Conservation (phyloP, 2,113 vertebrate species). For the Willisornis vidua region DNA sequence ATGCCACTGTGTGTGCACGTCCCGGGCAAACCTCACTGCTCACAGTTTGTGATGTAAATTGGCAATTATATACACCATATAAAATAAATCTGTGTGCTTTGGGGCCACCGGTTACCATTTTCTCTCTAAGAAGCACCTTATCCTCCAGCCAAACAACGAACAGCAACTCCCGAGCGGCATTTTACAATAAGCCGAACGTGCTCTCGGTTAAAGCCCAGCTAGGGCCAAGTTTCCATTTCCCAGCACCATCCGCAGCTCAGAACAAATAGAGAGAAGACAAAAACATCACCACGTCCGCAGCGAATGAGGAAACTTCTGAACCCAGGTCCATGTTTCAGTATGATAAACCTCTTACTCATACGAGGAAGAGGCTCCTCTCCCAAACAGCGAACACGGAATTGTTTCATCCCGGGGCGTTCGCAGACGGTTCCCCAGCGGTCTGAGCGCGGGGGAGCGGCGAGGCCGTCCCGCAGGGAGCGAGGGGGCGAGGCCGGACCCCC, state of each 20-base stretch:
- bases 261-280: neutral
- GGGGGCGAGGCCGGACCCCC: neutral
- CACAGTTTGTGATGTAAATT: neutral
- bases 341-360: conserved; percentile 32
- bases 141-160: neutral
- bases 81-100: neutral
- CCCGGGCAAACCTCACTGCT: neutral
- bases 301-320: neutral
- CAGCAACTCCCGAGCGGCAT: neutral
- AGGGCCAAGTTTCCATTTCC: neutral
- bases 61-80: neutral
- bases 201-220: neutral
- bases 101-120: neutral
- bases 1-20: accelerated
- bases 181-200: neutral
- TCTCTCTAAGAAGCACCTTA: neutral
- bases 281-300: neutral
- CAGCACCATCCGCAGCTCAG: neutral
- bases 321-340: neutral
- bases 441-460: neutral
- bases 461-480: neutral
- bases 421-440: neutral
- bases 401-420: neutral
- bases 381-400: neutral
- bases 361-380: neutral